Evolutionary conservation across 2,797 vertebrate species (phyloP), one percentile per base, ranked within the genome.

Genomic region (Pseudotriccus pelzelni): DNA sequence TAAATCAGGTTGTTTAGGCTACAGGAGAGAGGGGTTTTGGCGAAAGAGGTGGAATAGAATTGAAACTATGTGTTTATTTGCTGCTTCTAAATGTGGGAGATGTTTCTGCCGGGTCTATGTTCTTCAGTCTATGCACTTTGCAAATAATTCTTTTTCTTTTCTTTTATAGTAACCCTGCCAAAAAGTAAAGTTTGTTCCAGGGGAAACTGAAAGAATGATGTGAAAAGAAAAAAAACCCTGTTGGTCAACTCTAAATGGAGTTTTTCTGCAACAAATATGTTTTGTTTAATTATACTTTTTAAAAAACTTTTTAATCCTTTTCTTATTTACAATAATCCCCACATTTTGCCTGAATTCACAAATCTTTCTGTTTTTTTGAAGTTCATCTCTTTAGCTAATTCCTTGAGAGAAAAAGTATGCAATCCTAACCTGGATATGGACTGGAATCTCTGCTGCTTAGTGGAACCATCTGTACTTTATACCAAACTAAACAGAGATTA

Each of bases 1-100:
- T 63, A 53, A 76, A 88, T 82, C 52, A 64, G 70, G 47, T 91
- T 93, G 74, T 95, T 96, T 95, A 94, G 87, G 41, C 82, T 94
- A 82, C 59, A 63, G 44, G 49, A 81, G 60, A 67, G 43, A 28
- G 20, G 2, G 2, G 1, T 3, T 85, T 50, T 58, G 63, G 72
- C 79, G 85, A 60, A 86, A 53, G 43, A 68, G 28, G 4, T 46
- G 24, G 75, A 59, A 24, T 39, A 68, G 84, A 58, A 66, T 69
- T 82, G 30, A 75, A 93, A 59, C 63, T 79, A 16, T 52, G 52
- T 95, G 83, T 95, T 91, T 79, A 60, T 41, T 86, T 81, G 16
- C 37, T 82, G 44, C 47, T 90, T 87, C 70, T 63, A 39, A 84
- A 73, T 21, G 50, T 84, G 58, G 81, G 72, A 49, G 36, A n/a